Conservation (phyloP, 2,888 invertebrate species). For the Rhorus exstirpatorius region DNA sequence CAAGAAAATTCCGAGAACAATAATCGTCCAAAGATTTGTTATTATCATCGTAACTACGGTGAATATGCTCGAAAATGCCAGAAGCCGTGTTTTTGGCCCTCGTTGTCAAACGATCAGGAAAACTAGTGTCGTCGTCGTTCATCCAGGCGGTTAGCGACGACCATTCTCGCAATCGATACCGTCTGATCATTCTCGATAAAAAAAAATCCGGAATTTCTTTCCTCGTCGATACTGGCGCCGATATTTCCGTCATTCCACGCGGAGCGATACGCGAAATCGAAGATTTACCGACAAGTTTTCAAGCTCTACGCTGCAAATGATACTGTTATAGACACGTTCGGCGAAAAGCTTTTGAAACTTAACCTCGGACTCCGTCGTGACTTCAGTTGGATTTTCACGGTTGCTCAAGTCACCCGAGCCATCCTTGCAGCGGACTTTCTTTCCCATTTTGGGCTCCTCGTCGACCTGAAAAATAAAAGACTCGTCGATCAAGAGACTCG, state of each 20-base stretch:
- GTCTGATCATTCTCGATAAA: slow-evolving; percentile 34
- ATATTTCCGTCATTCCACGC: too few species aligned
- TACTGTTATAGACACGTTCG: too few species aligned
- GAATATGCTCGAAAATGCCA: slow-evolving; percentile 23
- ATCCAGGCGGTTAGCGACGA: slow-evolving; percentile 37
- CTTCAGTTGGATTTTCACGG: too few species aligned
- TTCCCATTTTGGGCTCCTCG: too few species aligned
- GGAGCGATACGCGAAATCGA: too few species aligned
- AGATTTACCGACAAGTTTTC: too few species aligned
- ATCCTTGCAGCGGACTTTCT: too few species aligned
- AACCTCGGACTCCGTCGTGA: too few species aligned
- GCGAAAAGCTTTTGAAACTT: too few species aligned
- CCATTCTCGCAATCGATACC: neutral
- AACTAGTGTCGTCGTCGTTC: slow-evolving; percentile 33
- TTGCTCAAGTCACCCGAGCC: too few species aligned
- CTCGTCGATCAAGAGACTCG: neutral
- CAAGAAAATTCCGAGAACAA: neutral
- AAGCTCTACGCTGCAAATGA: too few species aligned
- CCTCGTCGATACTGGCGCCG: slow-evolving; percentile 43
- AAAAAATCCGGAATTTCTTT: slow-evolving; percentile 14
- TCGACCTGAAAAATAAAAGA: neutral
- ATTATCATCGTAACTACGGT: slow-evolving; percentile 24
- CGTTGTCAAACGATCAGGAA: neutral
- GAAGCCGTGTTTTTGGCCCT: slow-evolving; percentile 26
- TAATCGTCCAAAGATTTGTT: slow-evolving; percentile 18